phyloP scores from a whole-genome alignment of 2,888 invertebrate species.

The Lasioglossum lativentre region DNA sequence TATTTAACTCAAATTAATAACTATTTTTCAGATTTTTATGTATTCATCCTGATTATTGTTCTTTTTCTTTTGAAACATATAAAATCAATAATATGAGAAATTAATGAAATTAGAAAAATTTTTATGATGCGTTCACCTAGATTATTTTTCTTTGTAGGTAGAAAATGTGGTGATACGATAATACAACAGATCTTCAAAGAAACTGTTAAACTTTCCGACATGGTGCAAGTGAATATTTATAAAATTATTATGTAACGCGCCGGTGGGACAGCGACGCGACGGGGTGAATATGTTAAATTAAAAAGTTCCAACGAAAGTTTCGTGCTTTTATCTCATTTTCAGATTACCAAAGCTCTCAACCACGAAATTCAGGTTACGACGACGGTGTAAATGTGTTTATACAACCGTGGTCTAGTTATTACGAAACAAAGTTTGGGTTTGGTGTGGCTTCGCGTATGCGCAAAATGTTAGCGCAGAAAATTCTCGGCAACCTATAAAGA shows the following conservation, averaged over 20 bases:
- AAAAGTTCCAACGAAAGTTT: background rate
- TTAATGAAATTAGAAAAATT: no score
- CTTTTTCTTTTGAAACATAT: no score
- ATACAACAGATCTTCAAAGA: background rate
- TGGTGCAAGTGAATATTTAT: background rate
- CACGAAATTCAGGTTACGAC: background rate
- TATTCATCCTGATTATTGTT: no score
- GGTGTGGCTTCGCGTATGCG: background rate
- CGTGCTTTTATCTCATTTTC: background rate
- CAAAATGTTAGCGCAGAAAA: background rate
- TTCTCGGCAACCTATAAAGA: no score
- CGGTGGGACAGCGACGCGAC: background rate
- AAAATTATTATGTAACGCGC: background rate
- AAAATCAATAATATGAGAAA: no score
- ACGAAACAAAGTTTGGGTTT: slow-evolving; percentile 5
- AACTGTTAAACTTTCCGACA: background rate
- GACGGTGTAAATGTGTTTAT: background rate
- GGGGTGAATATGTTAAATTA: background rate
- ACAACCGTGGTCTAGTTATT: slow-evolving; percentile 4
- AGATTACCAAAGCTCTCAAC: background rate
- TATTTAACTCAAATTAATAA: no score
- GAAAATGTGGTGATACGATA: no score
- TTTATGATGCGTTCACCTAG: no score
- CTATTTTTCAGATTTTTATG: no score
- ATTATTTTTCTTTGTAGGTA: no score